These are phyloP conservation scores for Anas bernieri DNA, from an alignment of 2,797 vertebrate genomes.

Conservation along the genomic window DNA sequence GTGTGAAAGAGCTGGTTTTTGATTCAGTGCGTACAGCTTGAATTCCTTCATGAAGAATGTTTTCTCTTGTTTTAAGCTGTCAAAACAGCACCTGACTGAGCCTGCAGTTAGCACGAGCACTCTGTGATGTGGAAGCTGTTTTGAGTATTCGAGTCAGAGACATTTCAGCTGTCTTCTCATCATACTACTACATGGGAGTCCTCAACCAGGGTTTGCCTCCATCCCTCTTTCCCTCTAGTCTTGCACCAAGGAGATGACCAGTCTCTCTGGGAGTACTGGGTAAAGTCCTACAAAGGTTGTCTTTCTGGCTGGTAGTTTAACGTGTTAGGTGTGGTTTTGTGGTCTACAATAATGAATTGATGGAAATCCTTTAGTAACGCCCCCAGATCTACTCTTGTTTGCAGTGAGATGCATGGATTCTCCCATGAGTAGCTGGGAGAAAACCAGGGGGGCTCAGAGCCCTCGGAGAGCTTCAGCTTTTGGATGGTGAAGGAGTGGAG, in stretches of 20 bases:
- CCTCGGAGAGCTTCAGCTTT: not conserved
- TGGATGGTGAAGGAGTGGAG: too few species aligned
- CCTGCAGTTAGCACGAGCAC: not conserved
- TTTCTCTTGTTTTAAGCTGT: constrained; percentile 9
- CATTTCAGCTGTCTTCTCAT: not conserved
- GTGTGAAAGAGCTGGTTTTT: not conserved
- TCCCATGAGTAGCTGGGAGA: too few species aligned
- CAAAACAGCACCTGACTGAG: not conserved
- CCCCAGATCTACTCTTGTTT: too few species aligned
- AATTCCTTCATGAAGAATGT: not conserved
- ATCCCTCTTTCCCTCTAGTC: not conserved
- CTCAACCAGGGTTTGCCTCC: fast-evolving
- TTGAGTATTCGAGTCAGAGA: fast-evolving
- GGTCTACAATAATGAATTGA: not conserved
- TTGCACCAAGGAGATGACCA: fast-evolving
- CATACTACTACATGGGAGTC: not conserved
- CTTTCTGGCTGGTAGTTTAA: not conserved
- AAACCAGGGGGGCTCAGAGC: not conserved
- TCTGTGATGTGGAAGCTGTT: fast-evolving
- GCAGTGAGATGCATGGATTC: not conserved
- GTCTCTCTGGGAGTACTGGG: too few species aligned
- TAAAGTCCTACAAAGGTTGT: not conserved
- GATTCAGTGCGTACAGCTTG: not conserved
- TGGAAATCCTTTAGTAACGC: not conserved
- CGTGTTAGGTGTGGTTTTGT: not conserved